A percentile compares a stretch with the other conserved stretches of the same genome.
Conservation (phyloP, 2,888 invertebrate genomes). For the Limnephilus auricula region DNA sequence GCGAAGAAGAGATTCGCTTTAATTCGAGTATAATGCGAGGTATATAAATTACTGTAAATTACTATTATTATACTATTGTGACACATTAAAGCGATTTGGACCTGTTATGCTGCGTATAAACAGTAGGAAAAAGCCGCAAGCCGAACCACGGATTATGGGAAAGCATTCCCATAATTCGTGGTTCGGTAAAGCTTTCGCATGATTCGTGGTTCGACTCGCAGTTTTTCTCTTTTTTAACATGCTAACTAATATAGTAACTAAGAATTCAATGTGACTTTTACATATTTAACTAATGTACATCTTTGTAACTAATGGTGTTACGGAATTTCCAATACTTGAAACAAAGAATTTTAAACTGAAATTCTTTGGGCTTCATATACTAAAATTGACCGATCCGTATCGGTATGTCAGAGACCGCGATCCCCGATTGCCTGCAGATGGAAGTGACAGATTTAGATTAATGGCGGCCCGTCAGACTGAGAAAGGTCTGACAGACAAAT, state of each 20-base stretch:
- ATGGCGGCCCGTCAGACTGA: conserved; percentile 4
- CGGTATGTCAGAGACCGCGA: not conserved
- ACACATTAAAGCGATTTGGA: not conserved
- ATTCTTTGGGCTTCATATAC: not conserved
- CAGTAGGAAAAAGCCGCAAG: no score
- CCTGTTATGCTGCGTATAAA: not conserved
- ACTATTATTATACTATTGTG: not conserved
- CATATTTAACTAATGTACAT: no score
- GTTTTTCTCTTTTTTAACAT: no score
- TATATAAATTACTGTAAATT: not conserved
- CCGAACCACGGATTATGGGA: no score
- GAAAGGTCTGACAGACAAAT: conserved; percentile 31
- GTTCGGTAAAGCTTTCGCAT: no score
- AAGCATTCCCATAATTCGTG: no score
- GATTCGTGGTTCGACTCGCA: no score
- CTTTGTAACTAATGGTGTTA: no score
- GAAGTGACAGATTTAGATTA: conserved; percentile 42
- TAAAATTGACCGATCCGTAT: not conserved
- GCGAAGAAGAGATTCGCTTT: not conserved
- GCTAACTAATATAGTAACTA: no score
- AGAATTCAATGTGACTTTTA: no score
- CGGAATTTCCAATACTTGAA: no score
- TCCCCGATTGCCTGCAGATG: not conserved
- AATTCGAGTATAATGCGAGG: not conserved
- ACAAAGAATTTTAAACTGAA: not conserved